Conservation (phyloP, 2,797 vertebrate genomes). For the Gadopsis bispinosus region DNA sequence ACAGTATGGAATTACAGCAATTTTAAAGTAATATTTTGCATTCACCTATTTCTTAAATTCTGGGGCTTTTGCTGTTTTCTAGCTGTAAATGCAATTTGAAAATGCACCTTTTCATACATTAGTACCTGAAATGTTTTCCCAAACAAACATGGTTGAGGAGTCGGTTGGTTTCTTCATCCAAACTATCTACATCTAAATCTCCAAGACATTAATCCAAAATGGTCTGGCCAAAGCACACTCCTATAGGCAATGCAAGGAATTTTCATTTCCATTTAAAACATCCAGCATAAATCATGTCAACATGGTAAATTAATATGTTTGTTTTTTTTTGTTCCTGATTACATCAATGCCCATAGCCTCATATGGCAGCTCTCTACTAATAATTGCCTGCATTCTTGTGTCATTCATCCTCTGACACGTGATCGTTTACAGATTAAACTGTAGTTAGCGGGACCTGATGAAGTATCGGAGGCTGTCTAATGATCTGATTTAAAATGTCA, state of each 20-base stretch:
- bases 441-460: conserved; percentile 9
- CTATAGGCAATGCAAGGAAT: neutral
- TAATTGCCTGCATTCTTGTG: conserved; percentile 8
- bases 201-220: neutral
- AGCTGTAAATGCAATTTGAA: neutral
- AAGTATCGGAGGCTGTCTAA: conserved; percentile 1
- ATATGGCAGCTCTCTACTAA: neutral
- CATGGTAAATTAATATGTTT: neutral
- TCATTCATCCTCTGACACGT: conserved; percentile 3
- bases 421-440: conserved; percentile 14
- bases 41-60: neutral
- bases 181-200: neutral
- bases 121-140: neutral
- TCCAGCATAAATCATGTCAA: neutral
- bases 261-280: neutral
- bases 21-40: neutral
- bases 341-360: neutral
- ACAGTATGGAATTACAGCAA: neutral
- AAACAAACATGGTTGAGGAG: neutral
- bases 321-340: neutral
- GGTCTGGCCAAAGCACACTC: neutral
- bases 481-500: conserved; percentile 32
- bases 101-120: neutral
- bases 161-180: neutral
- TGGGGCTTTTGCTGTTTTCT: neutral